Evolutionary conservation across 1,140 invertebrate species (phyloP), one percentile per base, ranked within the genome.

Genomic region (Drosophila azteca): DNA sequence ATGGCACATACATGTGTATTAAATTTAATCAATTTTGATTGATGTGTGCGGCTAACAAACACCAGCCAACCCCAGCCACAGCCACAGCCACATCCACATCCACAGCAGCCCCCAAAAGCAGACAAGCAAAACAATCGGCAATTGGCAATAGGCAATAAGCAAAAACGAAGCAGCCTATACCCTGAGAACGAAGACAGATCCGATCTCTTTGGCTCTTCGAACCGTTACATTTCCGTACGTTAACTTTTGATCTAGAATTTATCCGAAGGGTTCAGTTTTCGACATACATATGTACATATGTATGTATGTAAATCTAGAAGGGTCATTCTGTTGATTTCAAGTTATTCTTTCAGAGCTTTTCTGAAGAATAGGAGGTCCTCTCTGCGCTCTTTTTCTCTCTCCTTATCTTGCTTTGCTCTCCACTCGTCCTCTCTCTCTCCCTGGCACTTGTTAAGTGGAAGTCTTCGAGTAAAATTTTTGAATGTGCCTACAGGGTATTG

Each of bases 1-100:
- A 67, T 75, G 60, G 58, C 41, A 51, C 41, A 61, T 55, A 73
- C 59, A 57, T 70, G 46, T 79, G 78, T 68, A 63, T 68, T 79
- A 68, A 77, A 68, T 88, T 75, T 82, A 87, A 82, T 88, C 82
- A 87, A 87, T 88, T 87, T 78, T 87, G 82, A 87, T 87, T 87
- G 83, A 87, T 87, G 82, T 82, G 59, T 87, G 78, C 79, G 78
- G 62, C 51, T 59, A 64, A 69, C 59, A 66, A 24, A 43, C 43
- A 51, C 52, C 53, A 53, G 17, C 17, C 17, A 20, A 20, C 17
- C 17, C 1, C 17, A 20, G 17, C 17, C 1, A 20, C 17, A 24
- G 45, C 66, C 58, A 55, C 22, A 44, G 41, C 22, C 22, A 24
- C 22, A 22, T 1, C 22, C 22, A 69, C 59, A 66, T 20, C 49